These are phyloP conservation scores for Torymus auratus DNA, from an alignment of 2,888 invertebrate genomes.

Conservation along the genomic window DNA sequence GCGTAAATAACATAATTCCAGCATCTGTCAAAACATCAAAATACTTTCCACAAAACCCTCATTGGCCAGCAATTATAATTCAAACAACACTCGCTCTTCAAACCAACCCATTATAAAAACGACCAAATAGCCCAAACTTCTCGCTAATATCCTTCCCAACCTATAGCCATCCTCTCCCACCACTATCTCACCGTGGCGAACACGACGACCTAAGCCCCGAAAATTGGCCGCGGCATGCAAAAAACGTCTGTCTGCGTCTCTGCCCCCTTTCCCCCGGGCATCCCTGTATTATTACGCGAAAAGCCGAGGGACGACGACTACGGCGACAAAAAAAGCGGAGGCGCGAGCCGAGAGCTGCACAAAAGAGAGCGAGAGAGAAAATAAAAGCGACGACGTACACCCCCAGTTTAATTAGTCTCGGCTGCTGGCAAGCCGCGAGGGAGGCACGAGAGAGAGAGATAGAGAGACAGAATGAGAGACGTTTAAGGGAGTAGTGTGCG, in stretches of 20 bases:
- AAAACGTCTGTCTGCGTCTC: neutral
- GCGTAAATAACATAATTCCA: too few relatives aligned
- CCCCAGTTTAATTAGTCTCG: constrained; percentile 38
- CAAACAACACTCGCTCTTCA: too few relatives aligned
- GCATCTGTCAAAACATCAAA: too few relatives aligned
- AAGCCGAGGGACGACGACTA: neutral
- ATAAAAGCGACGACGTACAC: neutral
- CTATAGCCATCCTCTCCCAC: too few relatives aligned
- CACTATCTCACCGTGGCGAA: too few relatives aligned
- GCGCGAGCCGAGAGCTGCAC: too few relatives aligned
- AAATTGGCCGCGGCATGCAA: constrained; percentile 7
- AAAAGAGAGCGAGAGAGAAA: neutral
- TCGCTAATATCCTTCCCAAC: too few relatives aligned
- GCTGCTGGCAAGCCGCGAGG: neutral
- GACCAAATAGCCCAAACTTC: too few relatives aligned
- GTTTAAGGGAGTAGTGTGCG: neutral
- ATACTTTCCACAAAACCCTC: too few relatives aligned
- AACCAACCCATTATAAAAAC: too few relatives aligned
- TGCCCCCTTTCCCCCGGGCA: neutral
- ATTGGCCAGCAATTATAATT: too few relatives aligned
- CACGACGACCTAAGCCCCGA: neutral
- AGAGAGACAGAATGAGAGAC: constrained; percentile 8
- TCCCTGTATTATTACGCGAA: constrained; percentile 22
- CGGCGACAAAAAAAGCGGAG: neutral
- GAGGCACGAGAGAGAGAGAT: constrained; percentile 5